A percentile compares a stretch with the other conserved stretches of the same genome.
These are phyloP conservation scores for Drosophila kanapiae DNA, from an alignment of 1,140 invertebrate genomes.

Conservation along the genomic window DNA sequence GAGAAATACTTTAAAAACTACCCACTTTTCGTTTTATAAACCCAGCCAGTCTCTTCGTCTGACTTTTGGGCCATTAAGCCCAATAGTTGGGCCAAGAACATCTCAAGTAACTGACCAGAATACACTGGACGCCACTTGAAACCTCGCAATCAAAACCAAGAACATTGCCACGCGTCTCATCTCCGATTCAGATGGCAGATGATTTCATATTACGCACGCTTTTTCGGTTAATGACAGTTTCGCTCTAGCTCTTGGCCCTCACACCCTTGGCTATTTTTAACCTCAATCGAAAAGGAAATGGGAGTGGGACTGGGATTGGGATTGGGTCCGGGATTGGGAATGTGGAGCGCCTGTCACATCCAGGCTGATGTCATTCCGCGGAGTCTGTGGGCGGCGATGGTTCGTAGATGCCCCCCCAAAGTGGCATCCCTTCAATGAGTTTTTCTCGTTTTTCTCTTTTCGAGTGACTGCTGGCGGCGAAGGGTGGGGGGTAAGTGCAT, in stretches of 20 bases:
- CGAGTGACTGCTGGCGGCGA: no score
- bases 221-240: constrained; percentile 70
- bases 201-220: constrained; percentile 44
- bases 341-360: constrained; percentile 24
- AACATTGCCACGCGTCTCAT: constrained; percentile 26
- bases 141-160: constrained; percentile 8
- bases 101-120: constrained; percentile 13
- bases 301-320: neutral
- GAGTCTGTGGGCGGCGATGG: constrained; percentile 21
- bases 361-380: constrained; percentile 64
- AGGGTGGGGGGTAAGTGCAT: neutral
- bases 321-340: neutral
- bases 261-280: constrained; percentile 62
- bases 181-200: constrained; percentile 26
- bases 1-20: neutral
- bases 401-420: neutral
- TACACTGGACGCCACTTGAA: constrained; percentile 16
- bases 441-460: neutral
- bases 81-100: neutral
- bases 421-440: constrained; percentile 9
- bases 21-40: neutral
- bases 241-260: constrained; percentile 9
- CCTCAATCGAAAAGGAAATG: neutral
- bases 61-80: neutral
- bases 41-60: no score